Evolutionary conservation across 2,113 vertebrate genomes (phyloP), one percentile per base, ranked within the genome.

Genomic region (Lepisosteus oculatus): DNA sequence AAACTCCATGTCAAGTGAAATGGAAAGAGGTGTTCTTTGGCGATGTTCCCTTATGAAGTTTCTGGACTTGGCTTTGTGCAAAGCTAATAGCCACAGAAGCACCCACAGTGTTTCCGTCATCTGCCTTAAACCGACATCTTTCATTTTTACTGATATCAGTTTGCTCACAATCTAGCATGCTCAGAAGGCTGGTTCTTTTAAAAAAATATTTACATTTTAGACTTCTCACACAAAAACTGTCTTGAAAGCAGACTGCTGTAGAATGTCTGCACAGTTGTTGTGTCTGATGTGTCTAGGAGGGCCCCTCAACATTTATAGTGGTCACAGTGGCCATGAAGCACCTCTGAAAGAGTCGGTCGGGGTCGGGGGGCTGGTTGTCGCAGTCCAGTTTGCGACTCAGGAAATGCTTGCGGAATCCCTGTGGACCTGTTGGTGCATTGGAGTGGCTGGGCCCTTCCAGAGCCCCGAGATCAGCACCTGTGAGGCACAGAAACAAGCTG

Each of bases 241-340:
- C 13, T 9, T 29, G 0, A 41, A 61, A 17, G 43, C 14, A 6
- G 61, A 41, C 7, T 3, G 3, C 11, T 9, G 3, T 56, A 70
- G 69, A 57, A 43, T 69, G 51, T 42, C 57, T 41, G 43, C 14
- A 42, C 14, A 69, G 41, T 42, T 29, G 12, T n/a, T 57, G 68
- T 12, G 15, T 15, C 13, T 13, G 6, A 3, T 3, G 47, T 1
- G 55, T 82, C 86, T 86, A 85, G 6, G 84, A 74, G 67, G 88
- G 85, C 76, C 85, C 85, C 69, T 90, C 86, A 0, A 90, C 83
- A 11, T 92, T 73, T 0, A 83, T 74, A 61, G 85, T 75, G 0
- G 81, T 89, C 75, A 86, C 82, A 2, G 88, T 77, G 15, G 92
- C 84, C 82, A 88, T 88, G 77, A 93, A 95, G 81, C 89, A 90